Base-by-base conservation (phyloP, 2,113 vertebrate species). In the Dasyurus viverrinus region DNA sequence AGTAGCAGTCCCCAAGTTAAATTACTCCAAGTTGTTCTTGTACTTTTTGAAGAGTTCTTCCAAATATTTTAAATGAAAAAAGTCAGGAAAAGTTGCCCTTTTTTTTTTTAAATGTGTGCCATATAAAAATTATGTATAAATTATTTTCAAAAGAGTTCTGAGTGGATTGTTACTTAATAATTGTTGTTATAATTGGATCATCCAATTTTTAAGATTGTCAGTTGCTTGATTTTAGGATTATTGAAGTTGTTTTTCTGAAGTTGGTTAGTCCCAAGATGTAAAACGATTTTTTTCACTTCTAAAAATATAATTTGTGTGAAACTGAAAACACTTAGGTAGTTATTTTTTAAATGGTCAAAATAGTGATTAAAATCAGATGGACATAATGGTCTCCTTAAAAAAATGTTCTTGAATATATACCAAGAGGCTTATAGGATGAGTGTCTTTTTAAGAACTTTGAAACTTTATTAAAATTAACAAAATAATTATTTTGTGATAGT, bases 361-460 rank as follows among this genome's bases (percentile, higher is more conserved):
- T 91, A 89, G 93, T 96, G 95, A 53, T 95, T 97, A 91, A 76
- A 96, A 92, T 97, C 95, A 96, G 95, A 94, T 97, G 96, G 97
- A 89, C 68, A 90, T 96, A 97, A 97, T 89, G 96, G 48, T 93
- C 96, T 93, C 95, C 26, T 54, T 6, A 97, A 98, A 93, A 93
- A n/a, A 98, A 97, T 97, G 97, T 97, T 96, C 96, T 95, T 96
- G 95, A 96, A 42, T 42, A 8, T 94, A 92, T 95, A 95, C 97
- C 98, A 98, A 53, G 84, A 97, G 89, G 54, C 96, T 97, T 96
- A 96, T 98, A 95, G 92, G 95, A 96, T 97, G 84, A 95, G 91
- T 94, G 95, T 97, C 97, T 96, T 97, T 98, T 98, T 97, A 95
- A 97, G 92, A 95, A 96, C 53, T 97, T 96, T 95, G 93, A 97